Base-by-base conservation (phyloP, 2,888 invertebrate genomes). In the Noctua janthe region DNA sequence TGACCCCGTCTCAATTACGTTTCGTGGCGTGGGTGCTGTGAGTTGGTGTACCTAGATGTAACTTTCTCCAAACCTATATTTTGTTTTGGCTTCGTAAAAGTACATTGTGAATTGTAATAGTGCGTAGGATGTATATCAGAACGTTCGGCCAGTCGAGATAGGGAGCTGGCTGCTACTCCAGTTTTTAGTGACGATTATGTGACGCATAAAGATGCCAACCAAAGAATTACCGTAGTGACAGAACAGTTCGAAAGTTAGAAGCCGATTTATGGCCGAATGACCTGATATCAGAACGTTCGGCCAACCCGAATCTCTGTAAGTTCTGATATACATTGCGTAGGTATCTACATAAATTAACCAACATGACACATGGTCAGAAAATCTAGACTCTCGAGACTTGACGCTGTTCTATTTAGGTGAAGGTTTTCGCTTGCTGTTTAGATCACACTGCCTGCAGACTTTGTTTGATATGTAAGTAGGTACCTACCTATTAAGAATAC, bases 11-110 rank as follows among this genome's bases (percentile, higher is more conserved):
- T 79, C n/a, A 13, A 47, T 47, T 69, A 69, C 62, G 71, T 72
- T 72, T 70, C 74, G 47, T 47, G 8, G 10, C 54, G 74, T 80
- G 77, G 77, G 78, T 71, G 78, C 15, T 77, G 71, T 69, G 74
- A 75, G 64, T 81, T 77, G 35, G 39, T 73, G 49, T 66, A 39
- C 35, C 35, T 39, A 74, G 71, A 69, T 47, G 47, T 69, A 78
- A 85, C 85, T 85, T 83, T 83, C 80, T 78, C 83, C 43, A 29
- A 49, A 35, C 15, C 75, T 72, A 84, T 69, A 23, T 79, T 83
- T 76, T 39, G 23, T 67, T 71, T 67, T 69, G 35, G 39, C 56
- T 71, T 66, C 10, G 35, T n/a, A 20, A 13, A 20, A n/a, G 4
- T 62, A 69, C 35, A 8, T 47, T 47, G 47, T 47, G 47, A 7